Evolutionary conservation across 1,140 invertebrate genomes (phyloP).

Genomic region (Physella acuta): DNA sequence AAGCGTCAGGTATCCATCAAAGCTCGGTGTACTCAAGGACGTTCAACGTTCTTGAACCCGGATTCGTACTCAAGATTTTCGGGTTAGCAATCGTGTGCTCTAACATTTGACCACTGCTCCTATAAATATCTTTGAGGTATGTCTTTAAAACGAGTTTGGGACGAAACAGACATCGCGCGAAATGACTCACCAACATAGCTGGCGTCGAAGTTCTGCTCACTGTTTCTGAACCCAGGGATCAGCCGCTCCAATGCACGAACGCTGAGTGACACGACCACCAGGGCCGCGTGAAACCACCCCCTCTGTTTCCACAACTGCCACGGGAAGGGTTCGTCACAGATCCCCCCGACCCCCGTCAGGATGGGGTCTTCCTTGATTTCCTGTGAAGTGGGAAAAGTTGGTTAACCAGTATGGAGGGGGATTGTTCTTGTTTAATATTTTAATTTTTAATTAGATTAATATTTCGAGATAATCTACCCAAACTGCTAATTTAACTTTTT

Average conservation of each 20-base stretch:
- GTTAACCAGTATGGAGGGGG: not conserved
- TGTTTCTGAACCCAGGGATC: constrained; percentile 51
- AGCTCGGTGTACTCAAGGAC: no score
- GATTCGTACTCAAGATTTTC: no score
- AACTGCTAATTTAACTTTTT: not conserved
- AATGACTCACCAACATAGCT: constrained; percentile 46
- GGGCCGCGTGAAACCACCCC: constrained; percentile 51
- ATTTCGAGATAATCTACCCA: not conserved
- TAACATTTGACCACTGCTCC: no score
- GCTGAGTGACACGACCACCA: constrained; percentile 45
- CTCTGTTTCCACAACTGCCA: constrained; percentile 47
- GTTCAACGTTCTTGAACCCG: no score
- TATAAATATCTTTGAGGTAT: no score
- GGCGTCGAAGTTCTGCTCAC: constrained; percentile 45
- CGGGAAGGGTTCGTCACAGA: constrained; percentile 47
- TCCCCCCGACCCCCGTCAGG: constrained; percentile 49
- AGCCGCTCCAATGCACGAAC: constrained; percentile 46
- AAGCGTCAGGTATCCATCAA: no score
- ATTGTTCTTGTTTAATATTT: not conserved
- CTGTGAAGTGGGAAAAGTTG: constrained; percentile 23
- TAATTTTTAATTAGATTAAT: not conserved
- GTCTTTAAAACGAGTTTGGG: no score
- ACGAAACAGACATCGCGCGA: no score
- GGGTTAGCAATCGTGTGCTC: no score
- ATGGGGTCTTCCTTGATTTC: constrained; percentile 33